Conservation (phyloP, 1,140 invertebrate genomes). For the Caerostris darwini region DNA sequence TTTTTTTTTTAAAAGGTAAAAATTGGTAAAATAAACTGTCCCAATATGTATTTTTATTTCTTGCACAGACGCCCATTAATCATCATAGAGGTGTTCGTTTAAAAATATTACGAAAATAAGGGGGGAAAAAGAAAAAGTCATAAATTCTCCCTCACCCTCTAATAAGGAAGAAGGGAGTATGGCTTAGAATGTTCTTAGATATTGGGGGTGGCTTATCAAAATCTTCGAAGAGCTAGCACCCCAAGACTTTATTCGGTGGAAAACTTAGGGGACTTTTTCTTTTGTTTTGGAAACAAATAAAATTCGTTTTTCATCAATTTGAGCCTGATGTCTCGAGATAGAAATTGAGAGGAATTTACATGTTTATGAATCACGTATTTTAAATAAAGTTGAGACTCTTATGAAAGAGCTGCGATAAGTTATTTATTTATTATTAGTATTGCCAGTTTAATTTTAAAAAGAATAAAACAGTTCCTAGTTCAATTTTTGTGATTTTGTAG, state of each 20-base stretch:
- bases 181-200: background rate
- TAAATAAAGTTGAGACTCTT: background rate
- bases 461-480: too few species aligned
- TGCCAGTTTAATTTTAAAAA: too few species aligned
- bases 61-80: background rate
- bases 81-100: background rate
- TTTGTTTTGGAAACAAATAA: background rate
- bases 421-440: too few species aligned
- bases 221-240: background rate
- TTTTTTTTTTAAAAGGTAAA: background rate
- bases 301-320: constrained; percentile 6
- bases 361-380: background rate
- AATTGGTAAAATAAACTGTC: background rate
- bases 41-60: background rate
- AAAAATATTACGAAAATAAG: background rate
- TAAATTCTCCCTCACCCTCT: constrained; percentile 14
- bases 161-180: background rate
- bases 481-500: too few species aligned
- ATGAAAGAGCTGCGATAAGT: too few species aligned
- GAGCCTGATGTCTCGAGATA: background rate
- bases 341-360: background rate
- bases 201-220: background rate
- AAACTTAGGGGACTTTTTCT: background rate
- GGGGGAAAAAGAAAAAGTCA: background rate
- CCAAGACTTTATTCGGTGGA: background rate